Evolutionary conservation across 2,113 vertebrate genomes (phyloP), one percentile per base, ranked within the genome.

Genomic region (Stegostoma tigrinum): DNA sequence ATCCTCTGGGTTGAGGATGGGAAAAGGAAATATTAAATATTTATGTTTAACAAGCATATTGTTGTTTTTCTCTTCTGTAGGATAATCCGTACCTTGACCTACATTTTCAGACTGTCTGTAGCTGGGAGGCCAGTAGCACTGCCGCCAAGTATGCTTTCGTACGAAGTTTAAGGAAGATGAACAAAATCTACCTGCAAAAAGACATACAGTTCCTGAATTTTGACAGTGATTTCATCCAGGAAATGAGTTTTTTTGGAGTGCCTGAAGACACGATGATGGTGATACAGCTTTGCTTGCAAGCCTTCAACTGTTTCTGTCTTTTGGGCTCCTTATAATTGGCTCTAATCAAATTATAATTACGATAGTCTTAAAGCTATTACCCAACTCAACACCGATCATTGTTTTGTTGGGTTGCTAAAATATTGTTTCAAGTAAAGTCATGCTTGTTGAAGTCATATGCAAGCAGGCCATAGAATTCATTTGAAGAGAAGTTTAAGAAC

Each of bases 191-290:
- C 48, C 64, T 86, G 24, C 19, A 87, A 38, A 45, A 48, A 38
- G 95, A 75, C 27, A 85, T 94, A 2, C 89, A 93, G 27, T 96
- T 96, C 72, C 24, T 96, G 64, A 67, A 95, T 95, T 95, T 96
- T 48, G 87, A 30, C 7, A 6, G 3, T 0, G 27, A 66, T 27
- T 45, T 19, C 0, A 0, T 86, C 42, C 42, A 95, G 45, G 87
- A 83, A 48, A 90, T 70, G 72, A 52, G 66, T 1, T 86, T 67
- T 17, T n/a, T 89, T 78, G 48, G 87, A 30, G 64, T 61, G 1
- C 2, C 12, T 6, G 68, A 96, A 42, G 91, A 89, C 6, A 15
- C 0, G 0, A 64, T 95, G 38, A n/a, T 85, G 42, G 55, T 3
- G 7, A 15, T 93, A 68, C 8, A 0, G 0, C 48, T 96, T 12